Conservation (phyloP, 2,797 vertebrate species). For the Syngnathus acus region DNA sequence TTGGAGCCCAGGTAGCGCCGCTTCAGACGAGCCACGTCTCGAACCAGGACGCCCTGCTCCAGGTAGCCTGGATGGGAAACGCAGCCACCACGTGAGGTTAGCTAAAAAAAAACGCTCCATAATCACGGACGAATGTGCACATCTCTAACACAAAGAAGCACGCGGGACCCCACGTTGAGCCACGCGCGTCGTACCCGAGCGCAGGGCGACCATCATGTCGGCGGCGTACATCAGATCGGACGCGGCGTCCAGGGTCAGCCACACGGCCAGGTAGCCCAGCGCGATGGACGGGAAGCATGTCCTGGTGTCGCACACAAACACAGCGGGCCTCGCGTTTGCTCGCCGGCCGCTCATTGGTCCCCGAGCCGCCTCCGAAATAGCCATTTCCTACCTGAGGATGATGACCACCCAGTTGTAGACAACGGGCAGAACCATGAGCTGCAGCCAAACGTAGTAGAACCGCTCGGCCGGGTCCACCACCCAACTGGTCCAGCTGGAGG, state of each 20-base stretch:
- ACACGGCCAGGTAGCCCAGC: slow-evolving; percentile 63
- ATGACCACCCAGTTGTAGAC: slow-evolving; percentile 86
- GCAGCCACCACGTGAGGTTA: background rate
- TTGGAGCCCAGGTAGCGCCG: slow-evolving; percentile 69
- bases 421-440: slow-evolving; percentile 78
- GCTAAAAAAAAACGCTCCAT: too few species aligned
- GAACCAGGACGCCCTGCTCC: slow-evolving; percentile 84
- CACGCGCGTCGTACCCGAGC: slow-evolving; percentile 68
- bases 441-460: slow-evolving; percentile 82
- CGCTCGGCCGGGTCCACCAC: slow-evolving; percentile 80
- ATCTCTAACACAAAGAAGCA: too few species aligned
- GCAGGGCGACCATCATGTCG: slow-evolving; percentile 74
- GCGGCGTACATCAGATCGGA: slow-evolving; percentile 76
- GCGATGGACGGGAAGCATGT: slow-evolving; percentile 79
- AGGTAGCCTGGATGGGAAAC: slow-evolving; percentile 71
- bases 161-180: too few species aligned
- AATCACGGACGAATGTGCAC: too few species aligned
- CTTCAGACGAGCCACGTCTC: slow-evolving; percentile 57
- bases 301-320: slow-evolving; percentile 43
- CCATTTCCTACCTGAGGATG: slow-evolving; percentile 75
- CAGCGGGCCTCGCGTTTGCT: background rate
- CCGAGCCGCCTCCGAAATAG: too few species aligned
- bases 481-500: slow-evolving; percentile 61
- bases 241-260: slow-evolving; percentile 80
- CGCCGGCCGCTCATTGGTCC: too few species aligned